These are phyloP conservation scores for Neocrepidodera transversa DNA, from an alignment of 2,888 invertebrate genomes.

Conservation along the genomic window DNA sequence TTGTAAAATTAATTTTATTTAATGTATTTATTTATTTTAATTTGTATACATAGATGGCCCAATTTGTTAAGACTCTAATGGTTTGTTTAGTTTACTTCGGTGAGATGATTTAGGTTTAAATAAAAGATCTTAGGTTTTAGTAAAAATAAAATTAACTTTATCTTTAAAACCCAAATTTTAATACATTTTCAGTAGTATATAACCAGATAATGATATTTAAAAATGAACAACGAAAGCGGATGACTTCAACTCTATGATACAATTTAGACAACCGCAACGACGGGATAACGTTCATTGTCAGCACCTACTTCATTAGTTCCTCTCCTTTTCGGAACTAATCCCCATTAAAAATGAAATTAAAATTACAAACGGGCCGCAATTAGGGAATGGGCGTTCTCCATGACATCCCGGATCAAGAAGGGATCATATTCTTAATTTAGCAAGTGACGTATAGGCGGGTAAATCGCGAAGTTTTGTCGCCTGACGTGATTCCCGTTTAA, in stretches of 20 bases:
- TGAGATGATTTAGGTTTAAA: too few species aligned
- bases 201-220: too few species aligned
- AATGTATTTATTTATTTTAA: too few species aligned
- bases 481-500: constrained; percentile 55
- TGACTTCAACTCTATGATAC: constrained; percentile 4
- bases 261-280: constrained; percentile 15
- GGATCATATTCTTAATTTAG: constrained; percentile 60
- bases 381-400: constrained; percentile 47
- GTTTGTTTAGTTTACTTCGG: too few species aligned
- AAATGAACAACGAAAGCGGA: too few species aligned
- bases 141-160: too few species aligned
- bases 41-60: too few species aligned
- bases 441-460: constrained; percentile 56
- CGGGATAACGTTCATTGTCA: constrained; percentile 17
- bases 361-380: constrained; percentile 52
- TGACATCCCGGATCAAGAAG: constrained; percentile 33
- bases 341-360: constrained; percentile 50
- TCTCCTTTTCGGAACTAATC: constrained; percentile 30
- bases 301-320: constrained; percentile 28
- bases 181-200: too few species aligned
- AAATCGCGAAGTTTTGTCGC: constrained; percentile 57
- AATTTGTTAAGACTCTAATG: too few species aligned
- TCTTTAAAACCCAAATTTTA: too few species aligned
- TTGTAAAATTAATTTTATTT: too few species aligned
- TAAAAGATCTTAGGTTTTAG: too few species aligned